Evolutionary conservation across 2,113 vertebrate genomes (phyloP), one percentile per base, ranked within the genome.

Genomic region (Athene noctua): DNA sequence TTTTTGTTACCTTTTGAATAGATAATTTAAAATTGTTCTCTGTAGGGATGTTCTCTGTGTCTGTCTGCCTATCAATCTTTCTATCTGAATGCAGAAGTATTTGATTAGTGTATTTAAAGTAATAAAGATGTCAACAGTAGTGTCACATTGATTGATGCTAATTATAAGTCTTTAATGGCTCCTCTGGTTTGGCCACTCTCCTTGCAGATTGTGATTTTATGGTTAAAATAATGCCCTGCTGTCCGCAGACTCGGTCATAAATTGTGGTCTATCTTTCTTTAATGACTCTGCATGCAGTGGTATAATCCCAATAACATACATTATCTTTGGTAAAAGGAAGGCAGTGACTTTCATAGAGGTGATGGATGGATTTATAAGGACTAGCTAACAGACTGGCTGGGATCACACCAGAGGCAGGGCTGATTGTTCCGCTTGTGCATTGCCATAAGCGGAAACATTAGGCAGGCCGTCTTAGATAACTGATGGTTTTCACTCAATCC

Each of bases 81-180:
- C 91, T 92, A 93, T 98, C 78, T 97, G 92, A 97, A 92, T 95
- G 94, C 92, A 96, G 94, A 97, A 97, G 94, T 97, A 97, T 98
- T 97, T 98, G 98, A 98, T 98, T 97, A 98, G 98, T 97, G 94
- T 97, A 96, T 98, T 98, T 98, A 98, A 98, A 97, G 97, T 97
- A 98, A 97, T 98, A 98, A 98, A 98, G 97, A 97, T 97, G 97
- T 98, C 98, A 97, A 95, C 96, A 96, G 88, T 65, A 89, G 93
- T 97, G 97, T 97, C 98, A 97, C 83, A 78, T 96, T 98, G 98
- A 98, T 98, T 97, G 98, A 98, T 98, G 94, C 88, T 98, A 98
- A 98, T 98, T 98, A 95, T 97, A 96, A 97, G 97, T 88, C 97
- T 98, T 97, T 96, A 98, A 98, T 97, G 97, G 85, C 91, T 98